These are phyloP conservation scores for Manduca sexta DNA, from an alignment of 1,140 invertebrate genomes.

Conservation along the genomic window DNA sequence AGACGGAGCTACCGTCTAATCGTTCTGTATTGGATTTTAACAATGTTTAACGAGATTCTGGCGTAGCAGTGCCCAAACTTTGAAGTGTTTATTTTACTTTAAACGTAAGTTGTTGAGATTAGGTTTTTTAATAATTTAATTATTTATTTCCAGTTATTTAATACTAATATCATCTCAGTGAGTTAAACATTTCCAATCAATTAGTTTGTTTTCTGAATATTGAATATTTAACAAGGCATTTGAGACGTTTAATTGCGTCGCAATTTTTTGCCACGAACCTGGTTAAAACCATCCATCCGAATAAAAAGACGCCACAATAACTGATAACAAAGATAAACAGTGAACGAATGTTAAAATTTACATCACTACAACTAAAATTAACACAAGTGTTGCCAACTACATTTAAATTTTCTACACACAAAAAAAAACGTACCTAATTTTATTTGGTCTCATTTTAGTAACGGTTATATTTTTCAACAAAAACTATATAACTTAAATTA, in stretches of 20 bases:
- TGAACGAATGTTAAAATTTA: slow-evolving; percentile 59
- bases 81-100: too few relatives aligned
- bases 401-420: slow-evolving; percentile 13
- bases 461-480: slow-evolving; percentile 43
- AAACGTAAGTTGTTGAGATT: too few relatives aligned
- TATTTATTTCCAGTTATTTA: too few relatives aligned
- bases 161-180: too few relatives aligned
- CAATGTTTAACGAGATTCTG: too few relatives aligned
- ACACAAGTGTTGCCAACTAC: slow-evolving; percentile 49
- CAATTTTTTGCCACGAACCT: neutral
- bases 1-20: neutral
- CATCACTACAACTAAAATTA: slow-evolving; percentile 62
- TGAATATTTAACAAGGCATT: too few relatives aligned
- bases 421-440: slow-evolving; percentile 61
- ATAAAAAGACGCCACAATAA: neutral
- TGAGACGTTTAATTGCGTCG: neutral
- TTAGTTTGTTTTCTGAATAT: too few relatives aligned
- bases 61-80: too few relatives aligned
- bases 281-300: neutral
- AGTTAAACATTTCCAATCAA: too few relatives aligned
- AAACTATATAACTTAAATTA: slow-evolving; percentile 9
- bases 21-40: too few relatives aligned
- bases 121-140: too few relatives aligned
- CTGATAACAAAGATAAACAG: slow-evolving; percentile 2
- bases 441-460: slow-evolving; percentile 72